Conservation (phyloP, 1,140 invertebrate species). For the Matsumurasca onukii region DNA sequence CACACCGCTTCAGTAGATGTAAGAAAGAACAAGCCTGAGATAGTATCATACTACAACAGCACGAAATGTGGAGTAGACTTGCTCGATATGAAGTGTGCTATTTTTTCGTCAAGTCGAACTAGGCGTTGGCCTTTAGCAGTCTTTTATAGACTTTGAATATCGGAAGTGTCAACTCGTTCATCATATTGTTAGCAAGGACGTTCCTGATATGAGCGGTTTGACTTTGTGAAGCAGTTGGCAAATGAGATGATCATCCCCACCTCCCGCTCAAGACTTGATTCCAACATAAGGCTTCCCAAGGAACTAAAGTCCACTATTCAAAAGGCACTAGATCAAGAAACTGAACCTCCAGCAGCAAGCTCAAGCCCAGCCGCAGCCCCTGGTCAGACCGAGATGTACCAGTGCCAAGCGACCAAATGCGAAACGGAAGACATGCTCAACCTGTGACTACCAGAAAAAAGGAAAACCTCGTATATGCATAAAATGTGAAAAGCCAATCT, state of each 20-base stretch:
- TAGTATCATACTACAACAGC: too few relatives aligned
- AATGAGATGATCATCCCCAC: too few relatives aligned
- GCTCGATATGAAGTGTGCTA: slow-evolving; percentile 36
- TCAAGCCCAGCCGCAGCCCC: too few relatives aligned
- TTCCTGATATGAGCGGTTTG: too few relatives aligned
- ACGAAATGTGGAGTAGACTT: too few relatives aligned
- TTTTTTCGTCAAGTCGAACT: slow-evolving; percentile 37
- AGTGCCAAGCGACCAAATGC: background rate
- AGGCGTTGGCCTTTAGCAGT: slow-evolving; percentile 45
- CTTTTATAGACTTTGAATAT: slow-evolving; percentile 40
- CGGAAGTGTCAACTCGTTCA: slow-evolving; percentile 36
- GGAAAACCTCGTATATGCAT: background rate
- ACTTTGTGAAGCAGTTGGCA: too few relatives aligned
- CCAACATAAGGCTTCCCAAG: background rate
- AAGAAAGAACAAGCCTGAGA: too few relatives aligned
- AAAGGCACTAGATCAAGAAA: background rate
- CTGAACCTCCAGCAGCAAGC: too few relatives aligned
- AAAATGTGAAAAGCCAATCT: background rate
- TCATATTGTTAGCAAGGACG: slow-evolving; percentile 37
- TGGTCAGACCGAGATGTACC: background rate
- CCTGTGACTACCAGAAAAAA: too few relatives aligned
- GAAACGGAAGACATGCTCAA: too few relatives aligned
- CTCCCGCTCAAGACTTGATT: slow-evolving; percentile 37
- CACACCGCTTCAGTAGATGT: too few relatives aligned
- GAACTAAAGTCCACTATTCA: background rate